phyloP scores from a whole-genome alignment of 1,140 invertebrate genomes.

The Watersipora subatra region DNA sequence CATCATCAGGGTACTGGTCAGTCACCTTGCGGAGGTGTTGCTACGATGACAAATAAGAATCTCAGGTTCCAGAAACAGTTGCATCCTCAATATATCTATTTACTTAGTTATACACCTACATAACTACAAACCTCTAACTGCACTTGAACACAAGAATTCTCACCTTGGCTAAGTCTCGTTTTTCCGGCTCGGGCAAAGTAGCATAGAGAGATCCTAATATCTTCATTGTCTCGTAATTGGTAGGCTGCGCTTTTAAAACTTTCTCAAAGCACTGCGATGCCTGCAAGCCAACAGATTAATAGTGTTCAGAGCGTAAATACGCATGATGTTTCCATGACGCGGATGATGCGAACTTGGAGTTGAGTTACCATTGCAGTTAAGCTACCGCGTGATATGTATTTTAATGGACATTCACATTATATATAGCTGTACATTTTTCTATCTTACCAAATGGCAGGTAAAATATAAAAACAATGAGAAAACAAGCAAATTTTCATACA shows the following conservation, averaged over 20 bases:
- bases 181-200: slow-evolving; percentile 68
- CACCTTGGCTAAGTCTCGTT: slow-evolving; percentile 74
- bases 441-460: too few relatives aligned
- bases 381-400: too few relatives aligned
- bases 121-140: too few relatives aligned
- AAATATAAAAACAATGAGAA: too few relatives aligned
- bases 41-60: slow-evolving; percentile 19
- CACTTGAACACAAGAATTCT: too few relatives aligned
- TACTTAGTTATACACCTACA: too few relatives aligned
- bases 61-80: too few relatives aligned
- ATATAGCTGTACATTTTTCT: too few relatives aligned
- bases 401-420: too few relatives aligned
- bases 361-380: not conserved
- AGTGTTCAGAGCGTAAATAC: not conserved
- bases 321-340: not conserved
- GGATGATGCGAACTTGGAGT: too few relatives aligned
- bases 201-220: slow-evolving; percentile 94
- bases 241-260: slow-evolving; percentile 88
- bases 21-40: slow-evolving; percentile 56
- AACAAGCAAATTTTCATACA: too few relatives aligned
- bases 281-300: slow-evolving; percentile 45
- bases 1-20: slow-evolving; percentile 92
- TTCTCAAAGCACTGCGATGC: slow-evolving; percentile 97
- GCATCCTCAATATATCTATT: too few relatives aligned
- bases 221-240: slow-evolving; percentile 99